phyloP scores from a whole-genome alignment of 2,888 invertebrate genomes.

The Parnassius apollo region DNA sequence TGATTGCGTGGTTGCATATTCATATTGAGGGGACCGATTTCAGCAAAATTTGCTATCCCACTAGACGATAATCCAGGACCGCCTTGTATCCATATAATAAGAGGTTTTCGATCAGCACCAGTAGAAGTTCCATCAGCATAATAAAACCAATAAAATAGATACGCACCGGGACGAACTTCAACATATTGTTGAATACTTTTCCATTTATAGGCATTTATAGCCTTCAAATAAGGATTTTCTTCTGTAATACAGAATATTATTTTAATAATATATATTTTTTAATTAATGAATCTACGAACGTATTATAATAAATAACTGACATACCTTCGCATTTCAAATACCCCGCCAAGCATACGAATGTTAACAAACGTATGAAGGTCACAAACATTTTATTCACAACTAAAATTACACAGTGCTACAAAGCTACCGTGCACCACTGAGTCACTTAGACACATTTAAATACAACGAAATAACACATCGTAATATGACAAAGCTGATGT shows the following conservation, averaged over 20 bases:
- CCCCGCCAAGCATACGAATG: conserved; percentile 26
- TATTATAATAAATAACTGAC: conserved; percentile 1
- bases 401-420: background rate
- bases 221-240: conserved; percentile 54
- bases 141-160: conserved; percentile 95
- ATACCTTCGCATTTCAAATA: conserved; percentile 37
- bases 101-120: conserved; percentile 81
- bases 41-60: conserved; percentile 93
- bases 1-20: conserved; percentile 84
- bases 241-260: conserved; percentile 31
- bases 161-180: conserved; percentile 86
- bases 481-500: conserved; percentile 53
- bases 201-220: conserved; percentile 45
- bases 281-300: background rate
- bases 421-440: conserved; percentile 41
- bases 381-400: conserved; percentile 46
- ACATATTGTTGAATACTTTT: conserved; percentile 86
- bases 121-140: conserved; percentile 84
- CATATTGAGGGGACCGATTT: conserved; percentile 88
- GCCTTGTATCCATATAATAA: conserved; percentile 94
- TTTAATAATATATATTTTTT: background rate
- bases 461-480: conserved; percentile 39
- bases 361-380: conserved; percentile 28
- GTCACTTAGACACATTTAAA: conserved; percentile 51
- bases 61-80: conserved; percentile 92